Evolutionary conservation across 2,113 vertebrate species (phyloP).

Genomic region (Oplegnathus fasciatus): DNA sequence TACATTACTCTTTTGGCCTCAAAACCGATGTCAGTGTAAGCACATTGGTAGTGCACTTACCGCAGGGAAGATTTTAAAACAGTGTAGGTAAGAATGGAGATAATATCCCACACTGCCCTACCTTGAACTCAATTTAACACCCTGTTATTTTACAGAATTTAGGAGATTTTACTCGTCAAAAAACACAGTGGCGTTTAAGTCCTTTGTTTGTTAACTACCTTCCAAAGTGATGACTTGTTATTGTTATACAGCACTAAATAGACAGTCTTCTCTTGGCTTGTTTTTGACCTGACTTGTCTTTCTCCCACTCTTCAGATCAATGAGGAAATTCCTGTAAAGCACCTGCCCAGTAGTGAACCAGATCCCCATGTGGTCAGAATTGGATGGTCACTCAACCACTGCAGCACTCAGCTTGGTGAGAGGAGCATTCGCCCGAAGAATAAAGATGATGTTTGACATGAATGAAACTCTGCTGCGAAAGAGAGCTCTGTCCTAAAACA

Average conservation of each 20-base stretch:
- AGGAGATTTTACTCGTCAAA: neutral
- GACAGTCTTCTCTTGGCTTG: neutral
- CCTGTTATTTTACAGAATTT: neutral
- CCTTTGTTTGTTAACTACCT: neutral
- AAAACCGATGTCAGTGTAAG: no score
- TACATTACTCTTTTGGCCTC: neutral
- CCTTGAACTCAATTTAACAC: neutral
- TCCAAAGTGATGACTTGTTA: neutral
- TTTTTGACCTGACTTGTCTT: neutral
- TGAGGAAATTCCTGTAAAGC: conserved; percentile 92
- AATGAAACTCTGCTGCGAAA: neutral
- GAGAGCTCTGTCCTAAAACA: neutral
- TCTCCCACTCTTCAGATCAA: conserved; percentile 83
- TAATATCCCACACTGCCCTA: neutral
- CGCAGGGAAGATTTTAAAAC: neutral
- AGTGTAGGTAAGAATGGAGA: neutral
- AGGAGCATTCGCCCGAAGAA: neutral
- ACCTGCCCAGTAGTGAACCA: conserved; percentile 90
- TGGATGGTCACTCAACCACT: conserved; percentile 92
- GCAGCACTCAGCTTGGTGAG: conserved; percentile 93
- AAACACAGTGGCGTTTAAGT: neutral
- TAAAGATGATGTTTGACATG: neutral
- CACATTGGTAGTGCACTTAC: neutral
- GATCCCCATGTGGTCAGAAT: conserved; percentile 93
- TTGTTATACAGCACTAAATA: neutral